These are phyloP conservation scores for Tupaia chinensis DNA, from an alignment of 2,113 vertebrate species.

Conservation along the genomic window DNA sequence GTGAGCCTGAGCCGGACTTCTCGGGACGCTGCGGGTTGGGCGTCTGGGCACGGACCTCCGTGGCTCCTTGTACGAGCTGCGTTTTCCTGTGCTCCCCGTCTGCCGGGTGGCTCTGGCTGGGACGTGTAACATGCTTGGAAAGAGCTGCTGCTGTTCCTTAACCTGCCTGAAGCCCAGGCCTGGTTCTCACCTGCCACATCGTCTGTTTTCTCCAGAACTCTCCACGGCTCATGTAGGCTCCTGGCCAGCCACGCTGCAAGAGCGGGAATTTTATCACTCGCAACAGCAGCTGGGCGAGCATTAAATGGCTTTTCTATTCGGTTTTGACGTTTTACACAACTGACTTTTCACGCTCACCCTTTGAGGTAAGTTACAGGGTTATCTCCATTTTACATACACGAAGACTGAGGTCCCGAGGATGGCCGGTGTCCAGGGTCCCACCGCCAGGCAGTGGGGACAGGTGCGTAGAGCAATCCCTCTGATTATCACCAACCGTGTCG, in stretches of 20 bases:
- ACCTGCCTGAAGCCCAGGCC: background rate
- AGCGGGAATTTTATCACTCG: background rate
- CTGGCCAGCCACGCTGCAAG: background rate
- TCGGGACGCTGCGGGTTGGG: background rate
- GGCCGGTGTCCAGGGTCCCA: too few relatives aligned
- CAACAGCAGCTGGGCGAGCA: too few relatives aligned
- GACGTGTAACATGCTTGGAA: background rate
- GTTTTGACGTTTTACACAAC: background rate
- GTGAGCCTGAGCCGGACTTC: too few relatives aligned
- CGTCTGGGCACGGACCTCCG: rapidly evolving
- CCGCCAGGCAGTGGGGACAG: background rate
- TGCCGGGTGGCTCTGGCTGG: background rate
- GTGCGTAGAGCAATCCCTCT: too few relatives aligned
- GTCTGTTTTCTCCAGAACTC: background rate
- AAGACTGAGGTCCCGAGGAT: background rate
- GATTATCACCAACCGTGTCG: too few relatives aligned
- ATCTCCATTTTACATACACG: background rate
- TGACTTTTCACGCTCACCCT: background rate
- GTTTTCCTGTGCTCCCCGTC: background rate
- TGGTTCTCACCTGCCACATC: background rate
- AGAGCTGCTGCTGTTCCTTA: too few relatives aligned
- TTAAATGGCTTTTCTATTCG: background rate
- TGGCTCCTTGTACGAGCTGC: rapidly evolving
- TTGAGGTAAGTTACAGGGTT: background rate
- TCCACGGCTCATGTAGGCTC: background rate